phyloP scores from a whole-genome alignment of 2,113 vertebrate species.

The Circaetus gallicus region DNA sequence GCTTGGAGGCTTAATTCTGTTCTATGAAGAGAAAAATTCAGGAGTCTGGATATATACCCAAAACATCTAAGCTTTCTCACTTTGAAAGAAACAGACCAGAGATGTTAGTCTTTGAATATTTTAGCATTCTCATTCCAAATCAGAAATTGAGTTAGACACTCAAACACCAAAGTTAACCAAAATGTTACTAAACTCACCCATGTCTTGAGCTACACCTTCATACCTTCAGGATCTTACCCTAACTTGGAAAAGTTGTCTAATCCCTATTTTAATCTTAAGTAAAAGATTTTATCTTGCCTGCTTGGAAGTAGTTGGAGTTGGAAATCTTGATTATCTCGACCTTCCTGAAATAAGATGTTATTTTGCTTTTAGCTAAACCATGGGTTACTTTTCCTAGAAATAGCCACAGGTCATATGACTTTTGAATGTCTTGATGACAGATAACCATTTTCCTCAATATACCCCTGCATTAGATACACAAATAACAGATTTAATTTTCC shows the following conservation, averaged over 20 bases:
- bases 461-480: neutral
- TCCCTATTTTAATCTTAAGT: neutral
- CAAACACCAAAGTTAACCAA: neutral
- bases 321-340: neutral
- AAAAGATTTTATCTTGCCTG: neutral
- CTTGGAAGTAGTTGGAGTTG: neutral
- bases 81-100: neutral
- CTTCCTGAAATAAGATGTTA: neutral
- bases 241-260: neutral
- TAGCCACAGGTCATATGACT: neutral
- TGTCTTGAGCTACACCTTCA: neutral
- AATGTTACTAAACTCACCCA: neutral
- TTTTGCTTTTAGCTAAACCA: neutral
- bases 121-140: neutral
- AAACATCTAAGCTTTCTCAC: neutral
- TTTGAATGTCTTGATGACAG: neutral
- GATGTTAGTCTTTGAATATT: neutral
- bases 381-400: neutral
- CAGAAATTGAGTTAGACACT: neutral
- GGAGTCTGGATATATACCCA: neutral
- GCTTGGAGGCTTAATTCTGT: neutral
- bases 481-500: neutral
- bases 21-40: neutral
- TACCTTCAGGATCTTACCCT: neutral
- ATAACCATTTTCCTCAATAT: neutral